Percentiles rank a stretch among this genome's conserved stretches.
Evolutionary conservation across 2,797 vertebrate genomes (phyloP).

Genomic region (Bovichtus variegatus): DNA sequence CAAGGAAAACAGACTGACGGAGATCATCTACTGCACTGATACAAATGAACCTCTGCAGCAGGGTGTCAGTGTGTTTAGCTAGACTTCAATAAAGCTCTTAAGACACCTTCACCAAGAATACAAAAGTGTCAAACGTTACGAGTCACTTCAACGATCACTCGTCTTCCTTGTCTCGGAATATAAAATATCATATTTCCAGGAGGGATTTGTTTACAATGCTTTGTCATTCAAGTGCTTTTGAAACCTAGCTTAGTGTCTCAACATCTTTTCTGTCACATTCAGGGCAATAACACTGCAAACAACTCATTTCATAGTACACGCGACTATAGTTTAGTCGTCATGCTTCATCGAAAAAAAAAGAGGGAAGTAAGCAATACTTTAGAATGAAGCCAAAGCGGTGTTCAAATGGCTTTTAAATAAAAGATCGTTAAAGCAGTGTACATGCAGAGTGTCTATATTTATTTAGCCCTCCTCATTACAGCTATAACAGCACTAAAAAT

Average conservation of each 20-base stretch:
- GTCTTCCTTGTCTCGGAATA: constrained; percentile 9
- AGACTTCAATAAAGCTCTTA: constrained; percentile 30
- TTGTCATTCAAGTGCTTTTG: constrained; percentile 13
- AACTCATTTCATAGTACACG: constrained; percentile 10
- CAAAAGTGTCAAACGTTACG: constrained; percentile 19
- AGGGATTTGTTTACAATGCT: constrained; percentile 1
- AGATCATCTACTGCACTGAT: constrained; percentile 14
- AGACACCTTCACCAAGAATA: constrained; percentile 34
- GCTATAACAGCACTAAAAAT: constrained; percentile 16
- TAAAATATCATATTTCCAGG: constrained; percentile 6
- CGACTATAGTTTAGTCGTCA: constrained; percentile 1
- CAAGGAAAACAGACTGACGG: constrained; percentile 17
- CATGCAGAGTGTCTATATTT: constrained; percentile 14
- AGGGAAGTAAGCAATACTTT: background rate
- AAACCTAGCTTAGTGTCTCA: background rate
- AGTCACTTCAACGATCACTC: constrained; percentile 30
- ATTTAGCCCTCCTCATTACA: constrained; percentile 2
- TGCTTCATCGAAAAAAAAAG: background rate
- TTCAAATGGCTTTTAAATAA: constrained; percentile 8
- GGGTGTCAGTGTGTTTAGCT: constrained; percentile 28
- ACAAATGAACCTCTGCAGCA: constrained; percentile 31
- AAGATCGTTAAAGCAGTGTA: constrained; percentile 2
- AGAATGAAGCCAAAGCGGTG: background rate
- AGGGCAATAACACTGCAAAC: constrained; percentile 2
- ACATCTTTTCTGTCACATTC: background rate